A percentile compares a stretch with the other conserved stretches of the same genome.
These are phyloP conservation scores for Hestina assimilis DNA, from an alignment of 1,140 invertebrate species.

Conservation along the genomic window DNA sequence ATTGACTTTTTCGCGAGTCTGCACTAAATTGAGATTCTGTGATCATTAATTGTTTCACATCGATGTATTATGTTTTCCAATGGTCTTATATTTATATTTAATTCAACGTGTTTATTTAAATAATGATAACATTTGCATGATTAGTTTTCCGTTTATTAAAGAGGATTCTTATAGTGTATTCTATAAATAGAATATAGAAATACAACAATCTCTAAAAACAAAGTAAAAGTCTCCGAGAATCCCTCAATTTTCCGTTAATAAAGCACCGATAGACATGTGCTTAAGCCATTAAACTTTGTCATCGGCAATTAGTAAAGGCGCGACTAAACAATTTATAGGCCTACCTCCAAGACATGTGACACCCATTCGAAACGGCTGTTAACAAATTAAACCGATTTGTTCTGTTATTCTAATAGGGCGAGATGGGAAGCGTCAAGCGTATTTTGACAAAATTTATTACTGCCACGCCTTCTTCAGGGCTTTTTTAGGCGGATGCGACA, in stretches of 20 bases:
- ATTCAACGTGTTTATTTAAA: no score
- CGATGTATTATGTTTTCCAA: no score
- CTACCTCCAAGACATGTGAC: constrained; percentile 65
- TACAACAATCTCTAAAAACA: not conserved
- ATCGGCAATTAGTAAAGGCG: constrained; percentile 72
- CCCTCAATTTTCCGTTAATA: constrained; percentile 1
- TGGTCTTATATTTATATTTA: no score
- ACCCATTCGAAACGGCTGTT: constrained; percentile 71
- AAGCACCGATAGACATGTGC: constrained; percentile 50
- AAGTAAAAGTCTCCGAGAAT: not conserved
- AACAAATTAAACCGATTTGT: constrained; percentile 76
- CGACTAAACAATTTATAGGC: constrained; percentile 64
- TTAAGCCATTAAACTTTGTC: constrained; percentile 64
- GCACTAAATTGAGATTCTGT: constrained; percentile 1
- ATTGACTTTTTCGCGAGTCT: constrained; percentile 10
- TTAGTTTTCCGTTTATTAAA: no score
- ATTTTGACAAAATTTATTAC: constrained; percentile 79
- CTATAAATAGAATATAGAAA: not conserved
- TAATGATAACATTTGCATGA: no score
- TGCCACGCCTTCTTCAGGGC: constrained; percentile 68
- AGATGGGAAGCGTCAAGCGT: constrained; percentile 71
- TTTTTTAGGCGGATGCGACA: constrained; percentile 70
- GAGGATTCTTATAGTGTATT: not conserved
- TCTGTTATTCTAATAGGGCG: constrained; percentile 76
- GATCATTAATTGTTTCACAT: no score